Conservation (phyloP, 2,888 invertebrate species). For the Caenorhabditis sp. region DNA sequence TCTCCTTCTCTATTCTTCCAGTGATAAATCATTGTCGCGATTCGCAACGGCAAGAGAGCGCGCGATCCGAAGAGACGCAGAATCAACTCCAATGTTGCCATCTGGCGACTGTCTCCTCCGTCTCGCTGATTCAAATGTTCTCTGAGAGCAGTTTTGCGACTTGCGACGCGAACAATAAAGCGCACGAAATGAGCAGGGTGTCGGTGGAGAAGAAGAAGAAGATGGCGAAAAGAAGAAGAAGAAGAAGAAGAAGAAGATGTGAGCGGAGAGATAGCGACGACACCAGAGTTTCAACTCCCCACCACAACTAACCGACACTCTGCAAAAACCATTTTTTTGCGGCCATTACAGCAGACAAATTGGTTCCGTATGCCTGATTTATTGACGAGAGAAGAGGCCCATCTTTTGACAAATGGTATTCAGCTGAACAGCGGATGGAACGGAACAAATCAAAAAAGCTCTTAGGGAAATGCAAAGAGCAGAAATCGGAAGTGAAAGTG, state of each 20-base stretch:
- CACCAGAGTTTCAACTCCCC: constrained; percentile 10
- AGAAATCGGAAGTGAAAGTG: constrained; percentile 18
- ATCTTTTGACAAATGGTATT: background rate
- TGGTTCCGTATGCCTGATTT: constrained; percentile 24
- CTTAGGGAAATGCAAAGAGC: constrained; percentile 5
- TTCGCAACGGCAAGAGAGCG: constrained; percentile 22
- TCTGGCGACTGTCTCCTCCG: constrained; percentile 31
- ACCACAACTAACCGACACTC: too few relatives aligned
- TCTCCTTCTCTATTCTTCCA: constrained; percentile 21
- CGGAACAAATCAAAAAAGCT: too few relatives aligned
- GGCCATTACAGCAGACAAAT: constrained; percentile 3
- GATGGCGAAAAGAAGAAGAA: too few relatives aligned
- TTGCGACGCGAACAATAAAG: constrained; percentile 49
- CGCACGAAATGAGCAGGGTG: constrained; percentile 23
- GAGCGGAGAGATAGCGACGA: constrained; percentile 41
- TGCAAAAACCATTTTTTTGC: background rate
- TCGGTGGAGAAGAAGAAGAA: constrained; percentile 12
- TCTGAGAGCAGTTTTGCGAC: constrained; percentile 1
- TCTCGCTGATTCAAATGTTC: constrained; percentile 15
- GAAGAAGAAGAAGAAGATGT: constrained; percentile 31
- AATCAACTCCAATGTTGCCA: constrained; percentile 55
- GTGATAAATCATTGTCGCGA: constrained; percentile 58
- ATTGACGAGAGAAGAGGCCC: constrained; percentile 1
- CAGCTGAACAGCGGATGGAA: background rate
- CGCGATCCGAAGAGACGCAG: constrained; percentile 15